phyloP scores from a whole-genome alignment of 2,888 invertebrate species.

The Xylota sylvarum region DNA sequence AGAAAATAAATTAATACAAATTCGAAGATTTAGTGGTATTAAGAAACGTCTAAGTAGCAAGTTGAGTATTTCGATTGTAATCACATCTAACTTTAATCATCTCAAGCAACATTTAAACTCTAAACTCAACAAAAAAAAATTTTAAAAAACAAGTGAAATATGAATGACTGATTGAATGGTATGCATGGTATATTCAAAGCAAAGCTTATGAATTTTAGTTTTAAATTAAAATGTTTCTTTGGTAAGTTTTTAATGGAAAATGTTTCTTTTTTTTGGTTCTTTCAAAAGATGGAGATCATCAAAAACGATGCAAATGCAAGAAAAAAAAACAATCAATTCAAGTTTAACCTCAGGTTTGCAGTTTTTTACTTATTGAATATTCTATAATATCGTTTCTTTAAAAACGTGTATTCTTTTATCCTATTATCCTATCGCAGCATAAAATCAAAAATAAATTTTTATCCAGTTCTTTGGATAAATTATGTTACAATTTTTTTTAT shows the following conservation, averaged over 20 bases:
- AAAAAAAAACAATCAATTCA: too few relatives aligned
- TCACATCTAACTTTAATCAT: conserved; percentile 52
- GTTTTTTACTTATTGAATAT: too few relatives aligned
- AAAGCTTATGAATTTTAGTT: conserved; percentile 45
- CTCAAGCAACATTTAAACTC: conserved; percentile 37
- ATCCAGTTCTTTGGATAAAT: too few relatives aligned
- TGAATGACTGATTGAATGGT: conserved; percentile 54
- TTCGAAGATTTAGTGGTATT: too few relatives aligned
- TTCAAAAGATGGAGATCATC: not conserved
- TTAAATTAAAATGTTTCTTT: conserved; percentile 15
- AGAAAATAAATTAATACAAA: too few relatives aligned
- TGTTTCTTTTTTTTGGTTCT: not conserved
- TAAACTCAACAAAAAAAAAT: conserved; percentile 19
- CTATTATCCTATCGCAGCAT: too few relatives aligned
- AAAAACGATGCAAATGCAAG: not conserved
- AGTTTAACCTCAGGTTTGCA: not conserved
- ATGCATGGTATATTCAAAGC: conserved; percentile 43
- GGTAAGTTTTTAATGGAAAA: not conserved
- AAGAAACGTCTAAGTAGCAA: too few relatives aligned
- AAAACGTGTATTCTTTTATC: too few relatives aligned
- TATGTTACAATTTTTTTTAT: too few relatives aligned
- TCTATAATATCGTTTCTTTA: too few relatives aligned
- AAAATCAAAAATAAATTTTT: too few relatives aligned
- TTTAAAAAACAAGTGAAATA: conserved; percentile 64
- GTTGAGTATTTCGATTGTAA: not conserved